Evolutionary conservation across 64 coral and sea anemone species (phyloP), one percentile per base, ranked within the genome.

Genomic region (Porites australiensis): DNA sequence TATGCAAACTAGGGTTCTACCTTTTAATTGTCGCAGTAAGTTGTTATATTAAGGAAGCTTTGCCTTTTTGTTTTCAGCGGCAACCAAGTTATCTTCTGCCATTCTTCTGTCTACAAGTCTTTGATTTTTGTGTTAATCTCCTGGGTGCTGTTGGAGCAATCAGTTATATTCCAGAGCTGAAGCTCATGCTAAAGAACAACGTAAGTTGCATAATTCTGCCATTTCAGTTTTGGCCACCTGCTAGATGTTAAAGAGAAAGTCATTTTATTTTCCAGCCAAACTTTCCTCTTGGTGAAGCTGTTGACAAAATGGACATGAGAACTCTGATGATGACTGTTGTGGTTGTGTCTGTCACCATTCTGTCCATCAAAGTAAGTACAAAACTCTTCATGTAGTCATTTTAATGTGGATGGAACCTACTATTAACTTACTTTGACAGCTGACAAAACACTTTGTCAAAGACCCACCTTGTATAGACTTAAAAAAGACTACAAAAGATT

Each of bases 101-200:
- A 0, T 99, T 99, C 55, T 99, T 99, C 88, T 99, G 98, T 72
- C 71, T 99, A 13, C 98, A 99, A 99, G 94, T 99, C 54, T 99
- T 99, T 99, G 98, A 99, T 82, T 95, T 96, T 64, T 99, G 98
- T 91, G 98, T 99, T 13, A 96, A 91, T 44, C 59, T 99, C 13
- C 50, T 99, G 43, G 92, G 94, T 82, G 90, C 94, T 78, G 87
- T 99, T 79, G 98, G 98, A 82, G 98, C 98, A 19, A 79, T 99
- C 13, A 99, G 88, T 83, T 97, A 97, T 68, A 93, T 97, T 6
- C 95, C 95, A 48, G 82, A 97, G 65, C 75, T 97, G 23, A 94
- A 90, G 58, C 75, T 97, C 60, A 91, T 97, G 50, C 79, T 97
- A 49, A 97, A 97, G 76, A 90, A 93, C 70, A 97, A 97, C 84